These are phyloP conservation scores for Drosophila rubida DNA, from an alignment of 2,888 invertebrate species.

Conservation along the genomic window DNA sequence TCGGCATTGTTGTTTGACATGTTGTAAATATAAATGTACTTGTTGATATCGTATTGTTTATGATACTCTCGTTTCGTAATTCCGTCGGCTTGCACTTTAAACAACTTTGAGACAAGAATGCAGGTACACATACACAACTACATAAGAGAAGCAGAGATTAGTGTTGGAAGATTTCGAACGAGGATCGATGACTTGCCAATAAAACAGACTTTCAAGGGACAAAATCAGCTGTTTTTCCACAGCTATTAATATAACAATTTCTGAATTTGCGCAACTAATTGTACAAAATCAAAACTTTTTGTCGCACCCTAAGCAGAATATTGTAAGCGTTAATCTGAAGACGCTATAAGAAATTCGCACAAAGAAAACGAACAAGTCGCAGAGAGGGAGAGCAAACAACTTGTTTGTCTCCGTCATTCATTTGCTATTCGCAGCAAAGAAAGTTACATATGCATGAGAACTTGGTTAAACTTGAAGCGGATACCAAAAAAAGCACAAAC, in stretches of 20 bases:
- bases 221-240: too few species aligned
- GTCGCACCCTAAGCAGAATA: too few species aligned
- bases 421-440: constrained; percentile 17
- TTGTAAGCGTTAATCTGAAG: neutral
- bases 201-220: constrained; percentile 14
- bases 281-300: too few species aligned
- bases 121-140: neutral
- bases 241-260: too few species aligned
- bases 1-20: constrained; percentile 42
- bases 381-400: constrained; percentile 12
- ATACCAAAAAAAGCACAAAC: constrained; percentile 14
- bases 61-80: constrained; percentile 22
- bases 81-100: constrained; percentile 39
- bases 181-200: constrained; percentile 31
- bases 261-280: too few species aligned
- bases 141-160: neutral
- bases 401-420: constrained; percentile 4
- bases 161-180: constrained; percentile 20
- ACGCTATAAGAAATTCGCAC: constrained; percentile 8
- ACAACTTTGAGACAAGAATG: constrained; percentile 5
- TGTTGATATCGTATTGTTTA: constrained; percentile 41
- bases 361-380: constrained; percentile 3
- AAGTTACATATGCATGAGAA: constrained; percentile 21
- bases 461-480: constrained; percentile 19
- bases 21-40: constrained; percentile 50